A percentile compares a stretch with the other conserved stretches of the same genome.
Conservation (phyloP, 1,140 invertebrate genomes). For the Eciton burchellii region DNA sequence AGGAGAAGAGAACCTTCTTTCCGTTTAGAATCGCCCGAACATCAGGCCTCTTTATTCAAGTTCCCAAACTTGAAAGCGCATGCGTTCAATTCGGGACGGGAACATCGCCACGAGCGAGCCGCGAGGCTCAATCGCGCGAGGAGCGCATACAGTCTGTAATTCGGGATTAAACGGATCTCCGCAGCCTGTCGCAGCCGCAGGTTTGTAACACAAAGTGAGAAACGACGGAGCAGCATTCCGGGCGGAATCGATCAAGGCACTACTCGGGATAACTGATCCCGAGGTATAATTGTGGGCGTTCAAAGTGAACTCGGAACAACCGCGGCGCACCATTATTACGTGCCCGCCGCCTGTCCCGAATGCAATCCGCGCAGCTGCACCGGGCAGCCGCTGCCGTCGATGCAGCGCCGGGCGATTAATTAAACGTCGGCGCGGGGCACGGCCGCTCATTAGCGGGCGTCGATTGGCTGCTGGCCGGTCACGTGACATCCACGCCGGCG, state of each 20-base stretch:
- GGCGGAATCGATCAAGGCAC: neutral
- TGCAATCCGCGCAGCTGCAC: conserved; percentile 69
- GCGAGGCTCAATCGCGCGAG: neutral
- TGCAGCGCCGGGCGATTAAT: conserved; percentile 71
- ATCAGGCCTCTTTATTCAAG: too few relatives aligned
- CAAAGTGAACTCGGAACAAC: neutral
- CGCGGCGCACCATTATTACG: neutral
- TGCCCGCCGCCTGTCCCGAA: neutral
- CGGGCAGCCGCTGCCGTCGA: conserved; percentile 49
- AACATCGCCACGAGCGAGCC: conserved; percentile 28
- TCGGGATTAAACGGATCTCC: neutral
- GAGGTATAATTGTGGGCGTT: conserved; percentile 11
- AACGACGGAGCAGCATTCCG: neutral
- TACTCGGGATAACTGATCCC: neutral
- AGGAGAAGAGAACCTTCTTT: neutral
- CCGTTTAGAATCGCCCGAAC: neutral
- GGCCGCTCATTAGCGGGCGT: conserved; percentile 74
- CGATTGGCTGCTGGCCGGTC: conserved; percentile 74
- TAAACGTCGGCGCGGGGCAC: conserved; percentile 68
- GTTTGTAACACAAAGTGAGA: neutral
- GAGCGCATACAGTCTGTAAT: neutral
- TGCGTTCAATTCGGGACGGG: too few relatives aligned
- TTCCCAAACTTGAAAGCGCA: too few relatives aligned
- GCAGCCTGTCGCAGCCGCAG: neutral
- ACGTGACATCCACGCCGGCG: conserved; percentile 67